Evolutionary conservation across 2,797 vertebrate genomes (phyloP).

Genomic region (Capromys pilorides): DNA sequence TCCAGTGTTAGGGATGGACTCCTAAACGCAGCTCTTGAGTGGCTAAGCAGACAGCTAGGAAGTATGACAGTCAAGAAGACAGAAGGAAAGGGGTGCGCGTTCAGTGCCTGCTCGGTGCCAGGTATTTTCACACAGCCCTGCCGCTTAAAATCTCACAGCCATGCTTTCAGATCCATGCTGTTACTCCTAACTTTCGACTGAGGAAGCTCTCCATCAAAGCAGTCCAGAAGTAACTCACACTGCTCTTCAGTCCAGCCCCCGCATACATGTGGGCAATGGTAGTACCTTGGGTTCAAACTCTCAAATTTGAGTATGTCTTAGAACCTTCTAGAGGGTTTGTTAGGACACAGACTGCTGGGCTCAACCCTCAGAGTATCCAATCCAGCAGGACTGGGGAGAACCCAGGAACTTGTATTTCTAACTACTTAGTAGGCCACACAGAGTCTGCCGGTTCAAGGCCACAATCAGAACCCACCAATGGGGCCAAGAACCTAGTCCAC

Average conservation of each 20-base stretch:
- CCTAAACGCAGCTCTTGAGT: not conserved
- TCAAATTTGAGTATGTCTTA: slow-evolving; percentile 34
- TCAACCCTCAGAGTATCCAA: slow-evolving; percentile 34
- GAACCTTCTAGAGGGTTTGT: slow-evolving; percentile 66
- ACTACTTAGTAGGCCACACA: not conserved
- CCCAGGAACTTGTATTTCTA: slow-evolving; percentile 45
- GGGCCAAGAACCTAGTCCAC: not conserved
- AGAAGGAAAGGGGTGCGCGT: not conserved
- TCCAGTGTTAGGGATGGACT: not conserved
- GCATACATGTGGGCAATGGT: not conserved
- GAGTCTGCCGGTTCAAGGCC: not conserved
- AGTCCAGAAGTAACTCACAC: slow-evolving; percentile 27
- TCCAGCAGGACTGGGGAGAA: not conserved
- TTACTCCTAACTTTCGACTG: slow-evolving; percentile 40
- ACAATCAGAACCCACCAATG: not conserved
- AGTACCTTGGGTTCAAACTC: slow-evolving; percentile 53
- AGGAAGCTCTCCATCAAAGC: slow-evolving; percentile 63
- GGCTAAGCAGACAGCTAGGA: not conserved
- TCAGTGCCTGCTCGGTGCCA: not conserved
- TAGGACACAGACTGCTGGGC: slow-evolving; percentile 41
- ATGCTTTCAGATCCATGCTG: slow-evolving; percentile 11
- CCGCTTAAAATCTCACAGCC: not conserved
- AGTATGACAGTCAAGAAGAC: slow-evolving; percentile 1
- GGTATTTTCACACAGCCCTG: not conserved
- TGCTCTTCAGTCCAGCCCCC: slow-evolving; percentile 29